Conservation (phyloP, 23 tunicate species). For the Clavelina lepadiformis region DNA sequence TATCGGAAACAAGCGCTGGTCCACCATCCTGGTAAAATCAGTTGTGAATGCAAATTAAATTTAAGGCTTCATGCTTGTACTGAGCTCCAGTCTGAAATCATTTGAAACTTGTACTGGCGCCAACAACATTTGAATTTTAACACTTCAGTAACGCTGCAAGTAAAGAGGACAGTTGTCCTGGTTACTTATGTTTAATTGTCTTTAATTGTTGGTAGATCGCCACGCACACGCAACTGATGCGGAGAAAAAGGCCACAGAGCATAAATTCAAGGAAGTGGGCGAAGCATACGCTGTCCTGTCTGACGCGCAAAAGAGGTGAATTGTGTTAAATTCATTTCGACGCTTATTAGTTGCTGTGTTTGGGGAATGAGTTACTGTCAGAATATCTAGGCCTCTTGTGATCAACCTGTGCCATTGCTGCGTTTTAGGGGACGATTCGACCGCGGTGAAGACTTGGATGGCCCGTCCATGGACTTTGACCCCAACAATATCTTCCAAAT, state of each 20-base stretch:
- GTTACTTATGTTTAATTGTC: neutral
- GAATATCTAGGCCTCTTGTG: neutral
- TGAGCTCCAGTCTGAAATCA: neutral
- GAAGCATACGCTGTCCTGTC: slow-evolving; percentile 93
- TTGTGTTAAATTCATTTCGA: too few species aligned
- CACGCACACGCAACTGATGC: slow-evolving; percentile 70
- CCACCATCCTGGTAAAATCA: slow-evolving; percentile 76
- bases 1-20: slow-evolving; percentile 81
- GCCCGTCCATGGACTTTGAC: slow-evolving; percentile 84
- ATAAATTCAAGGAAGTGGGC: slow-evolving; percentile 85
- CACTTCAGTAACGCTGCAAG: too few species aligned
- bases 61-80: too few species aligned
- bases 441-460: slow-evolving; percentile 86
- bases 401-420: neutral
- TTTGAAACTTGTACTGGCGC: neutral
- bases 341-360: too few species aligned
- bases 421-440: slow-evolving; percentile 68
- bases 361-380: neutral
- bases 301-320: slow-evolving; percentile 62
- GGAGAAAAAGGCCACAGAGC: slow-evolving; percentile 79
- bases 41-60: too few species aligned
- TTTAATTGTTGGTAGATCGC: slow-evolving; percentile 34
- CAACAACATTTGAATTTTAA: neutral
- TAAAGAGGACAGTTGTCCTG: neutral
- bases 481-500: slow-evolving; percentile 87